These are phyloP conservation scores for Peromyscus maniculatus DNA, from an alignment of 2,113 vertebrate genomes.

Conservation along the genomic window DNA sequence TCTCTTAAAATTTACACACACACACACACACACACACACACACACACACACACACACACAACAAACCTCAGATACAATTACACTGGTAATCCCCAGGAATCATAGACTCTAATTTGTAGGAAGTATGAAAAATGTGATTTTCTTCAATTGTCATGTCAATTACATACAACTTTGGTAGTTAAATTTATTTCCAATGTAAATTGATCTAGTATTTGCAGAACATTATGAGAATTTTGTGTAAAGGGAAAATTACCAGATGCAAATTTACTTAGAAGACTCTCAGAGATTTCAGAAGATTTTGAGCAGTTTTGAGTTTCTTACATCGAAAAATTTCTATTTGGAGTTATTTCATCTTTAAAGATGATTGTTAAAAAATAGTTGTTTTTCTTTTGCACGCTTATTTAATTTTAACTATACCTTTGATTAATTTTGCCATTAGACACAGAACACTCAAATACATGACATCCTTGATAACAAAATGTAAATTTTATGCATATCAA, in stretches of 20 bases:
- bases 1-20: not conserved
- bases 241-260: not conserved
- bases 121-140: not conserved
- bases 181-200: constrained; percentile 54
- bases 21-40: not conserved
- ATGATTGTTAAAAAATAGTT: not conserved
- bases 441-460: not conserved
- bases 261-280: not conserved
- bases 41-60: not conserved
- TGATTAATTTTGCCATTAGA: not conserved
- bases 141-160: not conserved
- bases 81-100: not conserved
- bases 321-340: not conserved
- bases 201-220: constrained; percentile 39
- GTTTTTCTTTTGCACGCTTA: not conserved
- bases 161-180: not conserved
- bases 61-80: not conserved
- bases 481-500: not conserved
- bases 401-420: constrained; percentile 23
- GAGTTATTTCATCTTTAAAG: not conserved
- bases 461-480: not conserved
- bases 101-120: not conserved
- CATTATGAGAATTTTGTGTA: constrained; percentile 31
- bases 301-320: constrained; percentile 10
- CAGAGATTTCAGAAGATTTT: constrained; percentile 25